Evolutionary conservation across 2,113 vertebrate species (phyloP), one percentile per base, ranked within the genome.

Genomic region (Mobula hypostoma): DNA sequence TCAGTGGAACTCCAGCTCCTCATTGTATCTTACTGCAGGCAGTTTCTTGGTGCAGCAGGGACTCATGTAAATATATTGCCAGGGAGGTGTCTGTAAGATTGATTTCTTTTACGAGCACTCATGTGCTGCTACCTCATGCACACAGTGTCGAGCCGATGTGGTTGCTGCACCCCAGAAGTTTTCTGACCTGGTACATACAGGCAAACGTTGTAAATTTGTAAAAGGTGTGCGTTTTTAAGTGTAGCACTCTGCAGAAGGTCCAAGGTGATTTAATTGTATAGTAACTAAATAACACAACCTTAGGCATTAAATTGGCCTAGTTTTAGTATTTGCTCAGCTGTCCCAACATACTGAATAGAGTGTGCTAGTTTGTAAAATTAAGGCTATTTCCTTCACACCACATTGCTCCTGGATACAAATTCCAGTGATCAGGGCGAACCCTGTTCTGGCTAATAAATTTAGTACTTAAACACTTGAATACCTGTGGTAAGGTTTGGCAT

Each of bases 251-350:
- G 24, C 91, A 93, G 19, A 32, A 36, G 12, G 24, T 56, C 91
- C 74, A 70, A 74, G 36, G 70, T 76, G 68, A 93, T 40, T 17
- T 74, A 72, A 40, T 29, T 74, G 70, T 74, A 93, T 27, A 93
- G 36, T 29, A 93, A 93, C 74, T 40, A 93, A 48, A 93, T 48
- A 48, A 29, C 29, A 56, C 4, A 74, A 76, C 48, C 24, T 32
- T 76, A 32, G 24, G 74, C 36, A 90, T 36, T 93, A 74, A 93
- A 7, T 74, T 15, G 32, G 8, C 40, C 91, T 74, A 9, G 36
- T 29, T 93, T 93, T 48, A 56, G 21, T 93, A 56, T 76, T 93
- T 76, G 40, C 91, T 74, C 68, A 93, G 91, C 36, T 93, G 91
- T 56, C 2, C 74, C 36, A 93, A 72, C 21, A 74, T 24, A 74